Conservation (phyloP, 2,888 invertebrate genomes). For the Hetaerina titia region DNA sequence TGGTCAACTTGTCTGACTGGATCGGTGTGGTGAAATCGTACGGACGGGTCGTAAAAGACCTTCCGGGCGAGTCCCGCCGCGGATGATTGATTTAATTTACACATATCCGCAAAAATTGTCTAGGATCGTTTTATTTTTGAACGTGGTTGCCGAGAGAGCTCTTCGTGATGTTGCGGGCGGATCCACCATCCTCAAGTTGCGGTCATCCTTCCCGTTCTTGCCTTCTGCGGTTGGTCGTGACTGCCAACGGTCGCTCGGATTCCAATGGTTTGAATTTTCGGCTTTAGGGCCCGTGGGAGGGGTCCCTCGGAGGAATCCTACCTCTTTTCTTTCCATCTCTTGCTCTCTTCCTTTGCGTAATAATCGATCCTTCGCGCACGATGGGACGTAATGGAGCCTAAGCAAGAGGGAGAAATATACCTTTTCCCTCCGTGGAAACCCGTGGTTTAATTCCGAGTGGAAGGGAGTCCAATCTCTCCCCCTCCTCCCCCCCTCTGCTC, state of each 20-base stretch:
- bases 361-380: constrained; percentile 25
- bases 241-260: neutral
- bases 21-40: too few relatives aligned
- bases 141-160: neutral
- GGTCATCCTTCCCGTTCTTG: neutral
- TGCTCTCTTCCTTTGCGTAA: neutral
- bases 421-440: neutral
- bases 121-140: neutral
- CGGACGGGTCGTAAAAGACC: too few relatives aligned
- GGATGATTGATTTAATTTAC: too few relatives aligned
- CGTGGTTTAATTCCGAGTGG: neutral
- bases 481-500: too few relatives aligned
- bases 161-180: neutral
- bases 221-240: neutral
- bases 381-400: constrained; percentile 13
- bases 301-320: neutral
- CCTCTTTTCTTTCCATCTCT: neutral
- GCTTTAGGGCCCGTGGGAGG: neutral
- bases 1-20: too few relatives aligned
- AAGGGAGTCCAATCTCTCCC: neutral
- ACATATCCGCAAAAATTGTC: neutral
- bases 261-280: neutral
- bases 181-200: neutral
- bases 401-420: neutral
- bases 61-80: too few relatives aligned